Evolutionary conservation across 2,888 invertebrate species (phyloP).

Genomic region (Tenthredo notha): DNA sequence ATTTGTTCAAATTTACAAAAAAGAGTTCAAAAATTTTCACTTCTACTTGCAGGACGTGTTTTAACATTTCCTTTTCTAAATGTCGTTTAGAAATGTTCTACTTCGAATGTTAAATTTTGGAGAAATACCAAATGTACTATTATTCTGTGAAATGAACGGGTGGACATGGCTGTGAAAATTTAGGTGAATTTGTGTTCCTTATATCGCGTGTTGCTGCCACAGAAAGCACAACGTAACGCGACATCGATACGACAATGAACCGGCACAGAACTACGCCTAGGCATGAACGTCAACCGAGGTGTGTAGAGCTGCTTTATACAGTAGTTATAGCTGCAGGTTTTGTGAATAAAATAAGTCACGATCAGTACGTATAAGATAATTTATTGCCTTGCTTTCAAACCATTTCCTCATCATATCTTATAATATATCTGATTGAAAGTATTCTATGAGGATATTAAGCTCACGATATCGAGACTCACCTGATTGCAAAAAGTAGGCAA

Average conservation of each 20-base stretch:
- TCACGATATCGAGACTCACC: neutral
- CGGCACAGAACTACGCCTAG: slow-evolving; percentile 49
- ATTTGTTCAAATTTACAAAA: neutral
- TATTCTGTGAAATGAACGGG: neutral
- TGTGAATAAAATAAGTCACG: slow-evolving; percentile 3
- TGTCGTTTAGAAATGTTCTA: neutral
- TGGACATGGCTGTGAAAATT: slow-evolving; percentile 43
- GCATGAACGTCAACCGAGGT: slow-evolving; percentile 48
- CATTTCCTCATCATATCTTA: neutral
- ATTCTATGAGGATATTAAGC: neutral
- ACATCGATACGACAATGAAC: slow-evolving; percentile 50
- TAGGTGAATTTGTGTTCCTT: slow-evolving; percentile 12
- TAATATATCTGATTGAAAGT: neutral
- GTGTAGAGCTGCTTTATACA: slow-evolving; percentile 23
- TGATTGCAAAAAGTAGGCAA: neutral
- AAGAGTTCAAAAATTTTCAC: neutral
- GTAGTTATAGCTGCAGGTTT: neutral
- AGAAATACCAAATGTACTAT: neutral
- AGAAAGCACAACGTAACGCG: slow-evolving; percentile 27
- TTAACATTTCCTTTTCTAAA: neutral
- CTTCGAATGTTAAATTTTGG: neutral
- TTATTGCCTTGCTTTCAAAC: slow-evolving; percentile 9
- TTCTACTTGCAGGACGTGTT: neutral
- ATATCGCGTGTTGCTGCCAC: neutral
- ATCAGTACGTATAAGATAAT: slow-evolving; percentile 5